Base-by-base conservation (phyloP, 1,140 invertebrate genomes). In the Neomicropteryx cornuta region DNA sequence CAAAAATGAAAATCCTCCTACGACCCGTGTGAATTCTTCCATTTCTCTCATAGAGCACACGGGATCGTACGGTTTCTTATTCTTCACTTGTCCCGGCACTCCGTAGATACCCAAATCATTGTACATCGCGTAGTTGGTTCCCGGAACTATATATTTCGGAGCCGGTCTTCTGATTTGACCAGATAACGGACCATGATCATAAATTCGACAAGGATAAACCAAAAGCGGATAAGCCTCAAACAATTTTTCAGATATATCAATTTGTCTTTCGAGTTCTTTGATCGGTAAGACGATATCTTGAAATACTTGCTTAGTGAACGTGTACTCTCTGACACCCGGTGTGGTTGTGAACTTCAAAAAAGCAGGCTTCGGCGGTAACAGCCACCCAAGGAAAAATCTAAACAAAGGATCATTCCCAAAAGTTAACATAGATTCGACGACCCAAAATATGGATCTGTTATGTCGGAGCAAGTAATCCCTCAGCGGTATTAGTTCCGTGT, bases 261-360 rank as follows among this genome's bases (percentile, higher is more conserved):
- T 70, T 29, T 79, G 71, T 24, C 76, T 66, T 45, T 77, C 71
- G 10, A 89, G 51, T 28, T 71, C 69, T n/a, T 65, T 62, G 18
- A 87, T 64, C 0, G 86, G 87, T 1, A 91, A 62, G 1, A 91
- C 70, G 65, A 90, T 85, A 55, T 91, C 87, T 61, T 89, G 85
- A 44, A 88, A 79, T 1, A 87, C 73, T 53, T 89, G 85, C 50
- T 83, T 76, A 21, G 81, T 76, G 51, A 88, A 84, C 44, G 88
- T 89, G 27, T 89, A 71, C 23, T 78, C 73, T 43, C 83, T 77
- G 0, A 85, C 72, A n/a, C 79, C 76, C 28, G 81, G 67, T 0
- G 81, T 83, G 50, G 87, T 85, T 0, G 85, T 87, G 32, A 87
- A 68, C 50, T 91, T 91, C 10, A 91, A 60, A 19, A 90, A 71